Evolutionary conservation across 1,140 invertebrate species (phyloP), one percentile per base, ranked within the genome.

Genomic region (Agrypnia vestita): DNA sequence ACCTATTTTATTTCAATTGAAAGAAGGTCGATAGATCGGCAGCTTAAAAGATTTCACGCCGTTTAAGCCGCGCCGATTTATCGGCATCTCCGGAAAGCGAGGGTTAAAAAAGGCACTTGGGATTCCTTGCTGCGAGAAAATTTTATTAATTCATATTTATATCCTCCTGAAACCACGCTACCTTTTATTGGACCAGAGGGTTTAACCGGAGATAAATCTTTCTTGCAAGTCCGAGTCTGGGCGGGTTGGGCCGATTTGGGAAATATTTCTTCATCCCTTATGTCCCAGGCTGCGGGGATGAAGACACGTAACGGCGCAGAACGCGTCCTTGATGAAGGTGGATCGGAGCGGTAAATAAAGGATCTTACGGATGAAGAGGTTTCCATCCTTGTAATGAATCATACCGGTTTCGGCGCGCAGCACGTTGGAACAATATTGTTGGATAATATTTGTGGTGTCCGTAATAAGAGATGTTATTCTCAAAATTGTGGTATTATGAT

Each of bases 121-220:
- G 25, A 35, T 35, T 3, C 25, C 25, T 6, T 35, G 25, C 1
- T 6, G 25, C 6, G 25, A 35, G 25, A 35, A 6, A 35, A 35
- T 35, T 35, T 35, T 35, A 35, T 35, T 35, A 35, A 35, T 35
- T 35, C 25, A 35, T 35, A 35, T 35, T 19, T 17, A 56, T 56
- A 17, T 17, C 9, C n/a, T n/a, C 55, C 25, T 3, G 55, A 59
- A 59, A 59, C 55, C 17, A 9, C 15, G 21, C 21, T 10, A 17
- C 55, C 55, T 59, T 59, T 17, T 35, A 35, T 59, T 21, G 55
- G 8, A 19, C 55, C 55, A 19, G 55, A 43, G 67, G 46, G 67
- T 51, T 51, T 51, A 51, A 25, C 67, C 15, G 9, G 47, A 35
- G 25, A 71, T 71, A 71, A 71, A 71, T 71, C 47, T 49, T 71